Base-by-base conservation (phyloP, 1,140 invertebrate species). In the Nasonia vitripennis region DNA sequence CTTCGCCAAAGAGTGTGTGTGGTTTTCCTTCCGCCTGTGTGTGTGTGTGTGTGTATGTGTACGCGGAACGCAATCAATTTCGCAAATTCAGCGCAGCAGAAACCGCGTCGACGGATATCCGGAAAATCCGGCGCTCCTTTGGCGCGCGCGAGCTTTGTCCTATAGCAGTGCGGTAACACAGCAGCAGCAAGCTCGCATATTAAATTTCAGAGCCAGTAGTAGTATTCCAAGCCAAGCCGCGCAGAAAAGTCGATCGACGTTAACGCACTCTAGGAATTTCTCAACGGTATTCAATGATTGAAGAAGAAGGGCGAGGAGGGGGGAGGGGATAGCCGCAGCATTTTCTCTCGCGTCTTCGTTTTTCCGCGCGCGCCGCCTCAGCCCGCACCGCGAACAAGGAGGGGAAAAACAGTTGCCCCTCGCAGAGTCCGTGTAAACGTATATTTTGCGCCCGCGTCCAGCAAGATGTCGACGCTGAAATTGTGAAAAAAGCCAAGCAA, bases 211-310 rank as follows among this genome's bases (percentile, higher is more conserved):
- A 23, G 10, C 41, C 41, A 45, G 7, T 7, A 9, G 41, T 37
- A 9, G 41, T 37, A 20, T 37, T 27, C 5, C 37, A 34, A 17
- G 37, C 41, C n/a, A 34, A 68, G 51, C 31, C 17, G 85, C 7
- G 75, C 20, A 62, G 80, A 82, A 82, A 82, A 86, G 74, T 82
- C 85, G 75, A 82, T 78, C 45, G 74, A 55, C 85, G 55, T 70
- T 78, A 82, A 78, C 74, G 73, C 45, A 67, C n/a, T 74, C 67
- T 74, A 62, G 74, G 80, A 85, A 85, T 85, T 81, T 78, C 84
- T 81, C 73, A 85, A 78, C 79, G 80, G 51, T 79, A 74, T 83
- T 86, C 85, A 86, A 73, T 83, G 85, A 86, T 82, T 41, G 68
- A 83, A 78, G 4, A 45, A 27, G 62, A 45, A 5, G 31, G 37